Conservation (phyloP, 2,113 vertebrate genomes). For the Piaya cayana region DNA sequence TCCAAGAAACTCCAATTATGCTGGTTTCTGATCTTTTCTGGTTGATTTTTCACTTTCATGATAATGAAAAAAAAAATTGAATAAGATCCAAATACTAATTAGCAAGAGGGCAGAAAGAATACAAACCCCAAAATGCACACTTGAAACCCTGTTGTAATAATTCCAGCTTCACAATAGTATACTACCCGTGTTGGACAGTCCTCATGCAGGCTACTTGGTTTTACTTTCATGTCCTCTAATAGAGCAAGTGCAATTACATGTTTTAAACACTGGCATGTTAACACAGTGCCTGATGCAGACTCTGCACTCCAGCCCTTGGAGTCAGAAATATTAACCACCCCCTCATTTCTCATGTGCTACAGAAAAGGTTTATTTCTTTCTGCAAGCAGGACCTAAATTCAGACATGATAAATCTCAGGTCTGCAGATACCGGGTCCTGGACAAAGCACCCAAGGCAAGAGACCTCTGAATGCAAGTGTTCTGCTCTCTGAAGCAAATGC, state of each 20-base stretch:
- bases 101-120: not conserved
- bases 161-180: not conserved
- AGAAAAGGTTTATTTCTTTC: not conserved
- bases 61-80: not conserved
- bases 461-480: not conserved
- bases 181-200: too few relatives aligned
- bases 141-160: not conserved
- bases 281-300: not conserved
- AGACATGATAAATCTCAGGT: not conserved
- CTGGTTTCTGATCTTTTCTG: not conserved
- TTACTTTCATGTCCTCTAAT: not conserved
- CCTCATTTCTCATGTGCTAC: not conserved
- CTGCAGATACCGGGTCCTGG: not conserved
- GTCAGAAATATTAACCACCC: not conserved
- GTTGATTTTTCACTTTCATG: not conserved
- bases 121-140: not conserved
- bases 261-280: not conserved
- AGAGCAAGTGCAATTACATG: accelerated
- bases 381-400: not conserved
- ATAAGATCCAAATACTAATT: not conserved
- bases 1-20: not conserved
- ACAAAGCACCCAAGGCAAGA: not conserved
- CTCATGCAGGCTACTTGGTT: not conserved
- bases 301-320: not conserved
- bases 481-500: not conserved